Base-by-base conservation (phyloP, 2,797 vertebrate species). In the Catharus ustulatus region DNA sequence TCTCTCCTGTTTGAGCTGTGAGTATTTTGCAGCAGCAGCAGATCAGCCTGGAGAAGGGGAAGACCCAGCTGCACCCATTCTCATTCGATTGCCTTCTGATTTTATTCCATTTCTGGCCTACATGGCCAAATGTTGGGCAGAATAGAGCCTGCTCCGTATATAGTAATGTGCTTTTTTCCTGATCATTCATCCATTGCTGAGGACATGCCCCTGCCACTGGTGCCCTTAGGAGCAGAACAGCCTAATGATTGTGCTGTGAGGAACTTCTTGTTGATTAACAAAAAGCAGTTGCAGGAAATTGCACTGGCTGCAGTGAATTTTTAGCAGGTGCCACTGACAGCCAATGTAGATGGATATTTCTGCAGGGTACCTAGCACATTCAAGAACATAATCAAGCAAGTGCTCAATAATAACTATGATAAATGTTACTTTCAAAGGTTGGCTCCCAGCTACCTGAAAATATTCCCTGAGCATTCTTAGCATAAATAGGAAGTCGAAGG, bases 261-360 rank as follows among this genome's bases (percentile, higher is more conserved):
- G 0, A 1, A 79, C 79, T 93, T 92, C 77, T 94, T 93, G 91
- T 64, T 93, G 91, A 95, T 91, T 93, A 96, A 96, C 83, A 90
- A 81, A 90, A 94, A 94, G 12, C 91, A 94, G 90, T 95, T 95
- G 87, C 91, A 96, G 94, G 95, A 96, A 96, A 97, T 95, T 95
- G 94, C 87, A 82, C 74, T 90, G 88, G 57, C 83, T 92, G 76
- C 81, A 81, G 87, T 8, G 72, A 78, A 77, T 94, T 95, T 95
- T 94, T 95, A 92, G 89, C 88, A 95, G 94, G 85, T 95, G 95
- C 94, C 94, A 95, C 43, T 96, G 92, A 97, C 91, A 67, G 73
- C 87, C 83, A 57, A 73, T 57, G 84, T 71, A 75, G 94, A 84
- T 73, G 79, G 74, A 64, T 86, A 78, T 96, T 94, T 96, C 85